Evolutionary conservation across 1,140 invertebrate genomes (phyloP).

Genomic region (Procambarus clarkii): DNA sequence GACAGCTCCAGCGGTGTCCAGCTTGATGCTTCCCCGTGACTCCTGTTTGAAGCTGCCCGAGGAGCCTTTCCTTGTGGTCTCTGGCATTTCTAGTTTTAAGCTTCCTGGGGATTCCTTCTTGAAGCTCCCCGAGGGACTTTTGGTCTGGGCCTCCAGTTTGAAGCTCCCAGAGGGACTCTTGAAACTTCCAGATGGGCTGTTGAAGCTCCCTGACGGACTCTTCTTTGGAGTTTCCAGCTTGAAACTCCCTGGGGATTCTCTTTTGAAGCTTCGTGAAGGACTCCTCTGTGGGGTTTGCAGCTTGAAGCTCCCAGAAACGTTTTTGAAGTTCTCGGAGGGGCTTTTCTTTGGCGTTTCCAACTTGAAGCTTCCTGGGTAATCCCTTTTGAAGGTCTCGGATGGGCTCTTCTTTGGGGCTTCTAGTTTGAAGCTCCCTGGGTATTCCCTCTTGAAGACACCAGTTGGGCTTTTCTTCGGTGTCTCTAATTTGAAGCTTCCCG

Average conservation of each 20-base stretch:
- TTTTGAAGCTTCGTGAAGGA: background rate
- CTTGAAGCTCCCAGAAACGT: slow-evolving; percentile 19
- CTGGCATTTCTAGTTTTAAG: background rate
- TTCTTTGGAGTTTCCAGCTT: background rate
- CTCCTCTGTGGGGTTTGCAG: slow-evolving; percentile 7
- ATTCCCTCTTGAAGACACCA: slow-evolving; percentile 31
- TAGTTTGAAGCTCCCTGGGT: slow-evolving; percentile 19
- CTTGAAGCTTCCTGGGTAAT: slow-evolving; percentile 31
- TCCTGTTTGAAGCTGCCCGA: background rate
- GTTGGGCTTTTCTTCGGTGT: slow-evolving; percentile 18
- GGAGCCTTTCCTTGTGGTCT: background rate
- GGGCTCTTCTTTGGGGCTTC: slow-evolving; percentile 9
- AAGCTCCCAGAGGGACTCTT: slow-evolving; percentile 28
- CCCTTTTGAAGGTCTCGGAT: background rate
- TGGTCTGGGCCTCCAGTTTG: background rate
- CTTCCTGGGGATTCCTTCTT: background rate
- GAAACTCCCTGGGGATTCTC: background rate
- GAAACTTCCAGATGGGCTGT: slow-evolving; percentile 24
- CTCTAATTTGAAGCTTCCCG: slow-evolving; percentile 27
- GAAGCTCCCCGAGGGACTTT: slow-evolving; percentile 13
- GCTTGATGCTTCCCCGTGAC: background rate
- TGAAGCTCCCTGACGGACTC: slow-evolving; percentile 27
- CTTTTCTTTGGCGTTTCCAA: slow-evolving; percentile 24
- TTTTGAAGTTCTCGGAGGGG: slow-evolving; percentile 16
- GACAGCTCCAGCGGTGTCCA: background rate